These are phyloP conservation scores for Agonopterix arenella DNA, from an alignment of 2,888 invertebrate genomes.

Conservation along the genomic window DNA sequence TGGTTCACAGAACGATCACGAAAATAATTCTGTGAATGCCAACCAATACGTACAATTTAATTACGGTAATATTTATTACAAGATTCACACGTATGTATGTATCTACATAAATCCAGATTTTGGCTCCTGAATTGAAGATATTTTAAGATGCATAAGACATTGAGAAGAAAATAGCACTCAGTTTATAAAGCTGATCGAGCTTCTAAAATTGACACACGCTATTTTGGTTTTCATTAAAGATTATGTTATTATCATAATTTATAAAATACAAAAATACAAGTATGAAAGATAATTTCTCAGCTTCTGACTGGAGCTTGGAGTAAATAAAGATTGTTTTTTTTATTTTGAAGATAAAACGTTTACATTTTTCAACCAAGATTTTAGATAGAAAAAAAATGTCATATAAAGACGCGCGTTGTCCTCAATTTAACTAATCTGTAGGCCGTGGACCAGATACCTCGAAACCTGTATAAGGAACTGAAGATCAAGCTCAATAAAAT, in stretches of 20 bases:
- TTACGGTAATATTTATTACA: no score
- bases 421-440: conserved; percentile 38
- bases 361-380: no score
- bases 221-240: conserved; percentile 12
- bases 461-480: conserved; percentile 49
- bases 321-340: no score
- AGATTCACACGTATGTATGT: no score
- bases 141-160: conserved; percentile 14
- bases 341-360: no score
- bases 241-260: conserved; percentile 5
- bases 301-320: no score
- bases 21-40: no score
- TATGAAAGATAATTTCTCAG: no score
- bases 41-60: no score
- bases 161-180: conserved; percentile 22
- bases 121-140: not conserved
- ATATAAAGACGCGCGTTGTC: conserved; percentile 18
- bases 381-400: not conserved
- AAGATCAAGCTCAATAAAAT: conserved; percentile 40
- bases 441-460: conserved; percentile 47
- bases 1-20: no score
- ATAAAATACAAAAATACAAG: conserved; percentile 19
- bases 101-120: no score
- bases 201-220: conserved; percentile 17
- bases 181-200: conserved; percentile 19